Conservation (phyloP, 2,113 vertebrate species). For the Callipepla californica region DNA sequence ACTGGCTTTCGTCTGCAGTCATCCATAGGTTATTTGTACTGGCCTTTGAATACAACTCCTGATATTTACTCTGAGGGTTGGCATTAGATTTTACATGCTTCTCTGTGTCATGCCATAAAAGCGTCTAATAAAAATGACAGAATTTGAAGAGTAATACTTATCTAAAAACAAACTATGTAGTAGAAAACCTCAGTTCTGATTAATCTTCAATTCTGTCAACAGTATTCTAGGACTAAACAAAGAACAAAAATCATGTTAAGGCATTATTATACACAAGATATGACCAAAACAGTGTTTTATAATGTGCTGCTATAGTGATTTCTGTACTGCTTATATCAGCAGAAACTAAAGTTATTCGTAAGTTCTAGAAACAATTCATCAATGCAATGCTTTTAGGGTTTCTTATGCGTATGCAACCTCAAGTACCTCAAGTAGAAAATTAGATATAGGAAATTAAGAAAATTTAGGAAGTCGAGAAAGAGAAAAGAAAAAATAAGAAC, state of each 20-base stretch:
- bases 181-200: not conserved
- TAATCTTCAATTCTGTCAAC: not conserved
- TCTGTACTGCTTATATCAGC: not conserved
- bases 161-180: not conserved
- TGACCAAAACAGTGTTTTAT: not conserved
- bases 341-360: not conserved
- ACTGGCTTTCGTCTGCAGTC: not conserved
- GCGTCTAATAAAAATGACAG: not conserved
- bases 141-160: not conserved
- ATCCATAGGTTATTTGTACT: not conserved
- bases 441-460: not conserved
- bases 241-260: not conserved
- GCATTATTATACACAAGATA: not conserved
- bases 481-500: not conserved
- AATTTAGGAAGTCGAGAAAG: not conserved
- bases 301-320: not conserved
- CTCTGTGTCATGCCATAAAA: not conserved
- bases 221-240: not conserved
- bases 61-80: not conserved
- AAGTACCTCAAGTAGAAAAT: not conserved
- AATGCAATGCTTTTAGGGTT: not conserved
- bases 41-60: not conserved
- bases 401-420: not conserved
- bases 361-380: not conserved
- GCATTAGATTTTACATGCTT: not conserved